These are phyloP conservation scores for Punctoribates punctum DNA, from an alignment of 2,888 invertebrate genomes.

Conservation along the genomic window DNA sequence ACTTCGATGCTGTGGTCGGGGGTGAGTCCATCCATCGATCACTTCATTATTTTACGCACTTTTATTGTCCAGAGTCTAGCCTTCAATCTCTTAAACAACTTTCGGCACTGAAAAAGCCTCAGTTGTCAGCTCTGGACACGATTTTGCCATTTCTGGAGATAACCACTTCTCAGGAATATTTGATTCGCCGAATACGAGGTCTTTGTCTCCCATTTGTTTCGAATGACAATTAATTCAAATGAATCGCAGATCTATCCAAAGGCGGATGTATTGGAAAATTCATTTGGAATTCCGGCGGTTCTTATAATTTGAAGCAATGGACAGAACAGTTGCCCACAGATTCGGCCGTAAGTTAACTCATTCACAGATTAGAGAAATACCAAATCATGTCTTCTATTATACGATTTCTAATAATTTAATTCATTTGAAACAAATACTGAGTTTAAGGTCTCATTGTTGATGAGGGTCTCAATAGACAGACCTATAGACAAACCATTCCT, in stretches of 20 bases:
- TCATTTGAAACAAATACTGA: too few relatives aligned
- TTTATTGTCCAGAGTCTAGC: conserved; percentile 59
- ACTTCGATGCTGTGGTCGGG: conserved; percentile 55
- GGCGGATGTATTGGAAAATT: conserved; percentile 85
- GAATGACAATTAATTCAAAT: neutral
- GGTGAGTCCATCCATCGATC: conserved; percentile 53
- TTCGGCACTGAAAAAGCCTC: conserved; percentile 59
- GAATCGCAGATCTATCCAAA: conserved; percentile 63
- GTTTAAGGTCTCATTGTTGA: too few relatives aligned
- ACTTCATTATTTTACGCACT: neutral
- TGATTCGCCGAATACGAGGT: conserved; percentile 69
- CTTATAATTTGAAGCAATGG: conserved; percentile 70
- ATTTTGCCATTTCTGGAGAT: conserved; percentile 77
- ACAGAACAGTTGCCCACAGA: conserved; percentile 79
- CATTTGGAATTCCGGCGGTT: conserved; percentile 79
- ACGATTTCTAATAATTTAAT: too few relatives aligned
- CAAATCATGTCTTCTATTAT: neutral
- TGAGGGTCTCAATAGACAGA: too few relatives aligned
- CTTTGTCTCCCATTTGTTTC: neutral
- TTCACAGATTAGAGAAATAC: neutral
- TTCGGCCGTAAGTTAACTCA: conserved; percentile 62
- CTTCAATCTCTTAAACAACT: conserved; percentile 71
- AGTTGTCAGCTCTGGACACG: conserved; percentile 61
- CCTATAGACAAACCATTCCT: too few relatives aligned
- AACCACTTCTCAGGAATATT: conserved; percentile 77